Evolutionary conservation across 2,797 vertebrate genomes (phyloP).

Genomic region (Tokudaia tokunoshimensis): DNA sequence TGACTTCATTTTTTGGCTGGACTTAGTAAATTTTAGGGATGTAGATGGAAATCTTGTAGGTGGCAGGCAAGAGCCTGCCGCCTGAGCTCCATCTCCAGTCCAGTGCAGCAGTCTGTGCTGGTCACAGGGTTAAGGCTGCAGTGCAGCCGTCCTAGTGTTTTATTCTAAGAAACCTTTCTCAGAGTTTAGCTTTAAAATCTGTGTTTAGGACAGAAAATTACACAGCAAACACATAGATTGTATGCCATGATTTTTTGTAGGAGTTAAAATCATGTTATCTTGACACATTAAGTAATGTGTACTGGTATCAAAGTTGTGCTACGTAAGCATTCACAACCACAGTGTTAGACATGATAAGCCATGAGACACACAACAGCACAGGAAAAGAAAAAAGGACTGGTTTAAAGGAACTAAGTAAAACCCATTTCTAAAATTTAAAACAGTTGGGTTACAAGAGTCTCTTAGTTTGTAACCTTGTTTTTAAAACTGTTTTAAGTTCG

Average conservation of each 20-base stretch:
- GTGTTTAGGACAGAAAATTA: conserved; percentile 21
- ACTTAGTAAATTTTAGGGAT: not conserved
- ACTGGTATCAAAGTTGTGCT: conserved; percentile 25
- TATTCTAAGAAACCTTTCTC: conserved; percentile 11
- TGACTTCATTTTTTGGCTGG: not conserved
- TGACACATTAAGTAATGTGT: not conserved
- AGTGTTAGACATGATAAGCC: conserved; percentile 53
- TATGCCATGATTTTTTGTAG: not conserved
- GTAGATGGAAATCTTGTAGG: not conserved
- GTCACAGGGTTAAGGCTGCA: not conserved
- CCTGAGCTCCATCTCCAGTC: not conserved
- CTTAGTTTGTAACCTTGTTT: conserved; percentile 51
- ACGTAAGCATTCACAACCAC: conserved; percentile 5
- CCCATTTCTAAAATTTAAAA: conserved; percentile 57
- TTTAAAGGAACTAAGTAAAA: conserved; percentile 65
- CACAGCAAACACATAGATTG: conserved; percentile 12
- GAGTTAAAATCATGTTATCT: conserved; percentile 23
- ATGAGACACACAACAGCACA: conserved; percentile 20
- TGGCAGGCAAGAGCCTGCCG: not conserved
- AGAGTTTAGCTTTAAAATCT: conserved; percentile 50
- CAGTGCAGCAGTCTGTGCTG: not conserved
- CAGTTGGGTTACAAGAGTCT: not conserved
- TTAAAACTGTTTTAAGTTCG: conserved; percentile 33
- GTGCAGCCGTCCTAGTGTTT: not conserved
- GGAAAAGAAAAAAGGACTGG: not conserved